Evolutionary conservation across 2,888 invertebrate genomes (phyloP).

Genomic region (Hemaris fuciformis): DNA sequence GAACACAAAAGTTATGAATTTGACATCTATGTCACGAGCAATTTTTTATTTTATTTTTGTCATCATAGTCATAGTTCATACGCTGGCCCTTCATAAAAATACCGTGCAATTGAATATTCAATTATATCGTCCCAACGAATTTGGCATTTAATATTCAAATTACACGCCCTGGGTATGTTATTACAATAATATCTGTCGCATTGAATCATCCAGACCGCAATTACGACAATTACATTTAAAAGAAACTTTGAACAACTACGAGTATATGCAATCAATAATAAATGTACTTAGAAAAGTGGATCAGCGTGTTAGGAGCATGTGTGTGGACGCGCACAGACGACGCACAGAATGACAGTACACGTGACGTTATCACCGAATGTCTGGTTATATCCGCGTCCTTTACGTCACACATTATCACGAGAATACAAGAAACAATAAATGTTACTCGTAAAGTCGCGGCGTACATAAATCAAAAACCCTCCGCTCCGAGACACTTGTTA

Average conservation of each 20-base stretch:
- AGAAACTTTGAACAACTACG: background rate
- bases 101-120: no score
- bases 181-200: background rate
- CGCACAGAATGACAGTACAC: background rate
- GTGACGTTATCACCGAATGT: background rate
- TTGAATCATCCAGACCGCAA: background rate
- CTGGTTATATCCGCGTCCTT: conserved; percentile 35
- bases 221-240: background rate
- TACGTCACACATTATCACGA: conserved; percentile 64
- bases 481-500: conserved; percentile 71
- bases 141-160: background rate
- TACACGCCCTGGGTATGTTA: background rate
- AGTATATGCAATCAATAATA: background rate
- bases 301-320: background rate
- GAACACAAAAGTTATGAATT: no score
- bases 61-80: no score
- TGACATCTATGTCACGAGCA: no score
- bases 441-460: conserved; percentile 63
- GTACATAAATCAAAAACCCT: conserved; percentile 70
- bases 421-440: conserved; percentile 73
- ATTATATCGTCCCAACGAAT: background rate
- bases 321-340: background rate
- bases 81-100: no score
- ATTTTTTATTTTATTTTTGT: no score
- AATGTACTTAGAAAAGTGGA: background rate